Evolutionary conservation across 2,113 vertebrate species (phyloP).

Genomic region (Eolophus roseicapilla): DNA sequence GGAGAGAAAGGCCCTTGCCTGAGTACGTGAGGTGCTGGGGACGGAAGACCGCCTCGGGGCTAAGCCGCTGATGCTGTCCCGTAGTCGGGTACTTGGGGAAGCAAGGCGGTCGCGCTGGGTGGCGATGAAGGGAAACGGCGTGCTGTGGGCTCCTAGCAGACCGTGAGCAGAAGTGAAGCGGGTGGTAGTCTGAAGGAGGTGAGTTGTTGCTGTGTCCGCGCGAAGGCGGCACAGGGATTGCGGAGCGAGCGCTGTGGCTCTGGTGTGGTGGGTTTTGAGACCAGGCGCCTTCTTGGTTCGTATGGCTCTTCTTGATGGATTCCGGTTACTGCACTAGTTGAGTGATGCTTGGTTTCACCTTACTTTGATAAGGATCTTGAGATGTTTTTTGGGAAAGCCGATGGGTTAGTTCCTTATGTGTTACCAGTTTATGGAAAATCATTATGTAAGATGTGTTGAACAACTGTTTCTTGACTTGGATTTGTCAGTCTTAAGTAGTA

Average conservation of each 20-base stretch:
- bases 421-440: background rate
- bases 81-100: background rate
- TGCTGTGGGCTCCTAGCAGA: background rate
- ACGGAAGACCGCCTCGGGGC: too few species aligned
- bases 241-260: background rate
- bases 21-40: background rate
- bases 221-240: background rate
- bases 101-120: background rate
- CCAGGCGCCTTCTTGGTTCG: rapidly evolving
- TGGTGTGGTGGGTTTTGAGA: background rate
- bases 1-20: too few species aligned
- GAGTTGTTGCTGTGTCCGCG: background rate
- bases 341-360: rapidly evolving
- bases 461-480: too few species aligned
- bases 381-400: background rate
- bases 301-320: rapidly evolving
- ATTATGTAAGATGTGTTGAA: rapidly evolving
- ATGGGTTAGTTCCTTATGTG: rapidly evolving
- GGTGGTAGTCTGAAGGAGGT: background rate
- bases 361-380: background rate
- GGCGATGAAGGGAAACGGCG: background rate
- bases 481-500: background rate
- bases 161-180: too few species aligned
- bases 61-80: background rate
- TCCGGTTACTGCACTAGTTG: rapidly evolving